phyloP scores from a whole-genome alignment of 2,113 vertebrate species.

The Cottus gobio region DNA sequence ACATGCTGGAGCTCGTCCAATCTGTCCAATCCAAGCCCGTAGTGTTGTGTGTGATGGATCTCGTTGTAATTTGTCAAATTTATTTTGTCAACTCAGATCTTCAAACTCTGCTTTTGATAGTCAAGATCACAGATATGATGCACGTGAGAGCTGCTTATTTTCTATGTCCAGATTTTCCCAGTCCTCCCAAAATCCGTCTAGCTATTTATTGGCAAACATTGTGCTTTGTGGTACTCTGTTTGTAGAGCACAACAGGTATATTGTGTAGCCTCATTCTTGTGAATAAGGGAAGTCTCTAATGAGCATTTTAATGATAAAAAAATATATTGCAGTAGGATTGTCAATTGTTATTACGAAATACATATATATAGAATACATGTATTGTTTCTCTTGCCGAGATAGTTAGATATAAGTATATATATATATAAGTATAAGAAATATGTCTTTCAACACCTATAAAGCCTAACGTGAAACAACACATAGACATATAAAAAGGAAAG shows the following conservation, averaged over 20 bases:
- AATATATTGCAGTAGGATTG: background rate
- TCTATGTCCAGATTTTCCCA: background rate
- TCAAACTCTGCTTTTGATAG: conserved; percentile 20
- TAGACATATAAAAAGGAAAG: too few species aligned
- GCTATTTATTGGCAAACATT: background rate
- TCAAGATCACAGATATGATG: conserved; percentile 19
- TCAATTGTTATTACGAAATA: background rate
- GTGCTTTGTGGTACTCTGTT: background rate
- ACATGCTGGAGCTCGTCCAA: conserved; percentile 61
- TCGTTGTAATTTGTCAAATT: conserved; percentile 43
- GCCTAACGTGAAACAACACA: too few species aligned
- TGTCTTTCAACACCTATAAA: background rate
- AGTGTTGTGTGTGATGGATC: conserved; percentile 38
- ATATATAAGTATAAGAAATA: too few species aligned
- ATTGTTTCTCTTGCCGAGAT: background rate
- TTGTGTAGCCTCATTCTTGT: background rate
- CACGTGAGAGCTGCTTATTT: background rate
- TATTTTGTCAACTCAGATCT: conserved; percentile 33
- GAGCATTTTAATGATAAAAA: background rate
- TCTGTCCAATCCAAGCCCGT: conserved; percentile 50
- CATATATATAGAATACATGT: background rate
- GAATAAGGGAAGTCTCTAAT: background rate
- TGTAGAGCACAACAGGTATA: background rate
- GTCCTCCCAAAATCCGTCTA: background rate
- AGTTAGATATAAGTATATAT: too few species aligned